A percentile compares a stretch with the other conserved stretches of the same genome.
phyloP scores from a whole-genome alignment of 2,113 vertebrate species.

The Carassius gibelio region DNA sequence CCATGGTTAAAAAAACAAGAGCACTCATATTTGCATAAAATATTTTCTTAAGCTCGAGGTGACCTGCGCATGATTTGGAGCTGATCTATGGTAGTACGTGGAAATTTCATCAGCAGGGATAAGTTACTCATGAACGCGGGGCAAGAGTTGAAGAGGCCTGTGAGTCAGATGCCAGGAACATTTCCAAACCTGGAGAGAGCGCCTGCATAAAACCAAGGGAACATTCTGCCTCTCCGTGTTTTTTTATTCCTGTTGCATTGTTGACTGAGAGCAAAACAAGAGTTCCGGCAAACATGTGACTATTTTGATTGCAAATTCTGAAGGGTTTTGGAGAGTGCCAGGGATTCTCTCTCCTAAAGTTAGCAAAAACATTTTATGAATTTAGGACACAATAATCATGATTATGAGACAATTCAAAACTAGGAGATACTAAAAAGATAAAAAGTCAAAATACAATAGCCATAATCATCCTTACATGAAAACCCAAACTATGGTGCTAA shows the following conservation, averaged over 20 bases:
- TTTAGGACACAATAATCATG: not conserved
- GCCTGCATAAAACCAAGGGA: constrained; percentile 59
- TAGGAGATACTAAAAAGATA: too few species aligned
- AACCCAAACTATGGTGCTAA: too few species aligned
- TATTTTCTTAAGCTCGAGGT: not conserved
- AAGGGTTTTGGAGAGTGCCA: constrained; percentile 9
- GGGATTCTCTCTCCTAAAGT: not conserved
- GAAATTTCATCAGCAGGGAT: constrained; percentile 57
- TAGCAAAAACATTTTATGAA: not conserved
- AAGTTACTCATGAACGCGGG: constrained; percentile 59
- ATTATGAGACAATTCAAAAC: too few species aligned
- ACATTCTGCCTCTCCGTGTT: constrained; percentile 58
- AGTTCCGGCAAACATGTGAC: not conserved
- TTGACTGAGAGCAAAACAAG: constrained; percentile 40
- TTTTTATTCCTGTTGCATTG: constrained; percentile 58
- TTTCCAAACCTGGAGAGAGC: constrained; percentile 61
- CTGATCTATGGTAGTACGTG: constrained; percentile 12
- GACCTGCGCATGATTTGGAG: constrained; percentile 10
- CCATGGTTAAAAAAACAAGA: not conserved
- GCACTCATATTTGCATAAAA: constrained; percentile 42
- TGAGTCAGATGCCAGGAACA: constrained; percentile 68
- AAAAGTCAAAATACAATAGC: too few species aligned
- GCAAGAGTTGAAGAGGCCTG: constrained; percentile 27
- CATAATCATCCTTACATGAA: too few species aligned
- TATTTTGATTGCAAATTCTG: constrained; percentile 25